Percentiles rank a stretch among this genome's conserved stretches.
Evolutionary conservation across 1,140 invertebrate genomes (phyloP).

Genomic region (Brachionus asplanchnoidis): DNA sequence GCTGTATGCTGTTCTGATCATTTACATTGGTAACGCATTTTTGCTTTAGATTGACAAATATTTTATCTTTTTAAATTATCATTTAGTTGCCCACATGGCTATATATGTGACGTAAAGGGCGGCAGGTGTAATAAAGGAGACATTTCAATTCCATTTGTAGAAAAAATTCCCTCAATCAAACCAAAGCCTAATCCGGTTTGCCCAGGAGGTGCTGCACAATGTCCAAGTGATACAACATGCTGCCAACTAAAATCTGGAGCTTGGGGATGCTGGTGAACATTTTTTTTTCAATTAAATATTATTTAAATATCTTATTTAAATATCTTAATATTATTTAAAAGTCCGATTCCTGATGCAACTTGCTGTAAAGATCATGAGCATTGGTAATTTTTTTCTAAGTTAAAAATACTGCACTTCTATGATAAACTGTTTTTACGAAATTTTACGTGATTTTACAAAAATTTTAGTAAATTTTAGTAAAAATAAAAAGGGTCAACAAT

Average conservation of each 20-base stretch:
- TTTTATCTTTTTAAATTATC: no score
- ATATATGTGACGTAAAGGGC: conserved; percentile 46
- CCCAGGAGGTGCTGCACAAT: conserved; percentile 47
- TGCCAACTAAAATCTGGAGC: conserved; percentile 49
- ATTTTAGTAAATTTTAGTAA: no score
- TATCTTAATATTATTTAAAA: neutral
- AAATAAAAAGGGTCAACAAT: no score
- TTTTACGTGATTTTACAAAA: no score
- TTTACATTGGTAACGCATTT: neutral
- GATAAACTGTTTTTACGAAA: no score
- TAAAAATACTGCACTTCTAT: no score
- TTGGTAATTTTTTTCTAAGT: neutral
- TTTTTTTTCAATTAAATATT: neutral
- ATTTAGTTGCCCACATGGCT: conserved; percentile 47
- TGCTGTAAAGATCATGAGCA: conserved; percentile 29
- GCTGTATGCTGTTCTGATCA: conserved; percentile 47
- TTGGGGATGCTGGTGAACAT: conserved; percentile 49
- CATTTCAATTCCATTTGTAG: neutral
- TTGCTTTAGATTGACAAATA: no score
- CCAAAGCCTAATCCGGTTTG: conserved; percentile 37
- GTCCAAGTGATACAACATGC: conserved; percentile 54
- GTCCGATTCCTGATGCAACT: neutral
- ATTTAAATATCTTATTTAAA: neutral
- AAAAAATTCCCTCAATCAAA: conserved; percentile 18
- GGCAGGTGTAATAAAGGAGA: conserved; percentile 43